Evolutionary conservation across 2,797 vertebrate genomes (phyloP).

Genomic region (Sternarchorhynchus goeldii): DNA sequence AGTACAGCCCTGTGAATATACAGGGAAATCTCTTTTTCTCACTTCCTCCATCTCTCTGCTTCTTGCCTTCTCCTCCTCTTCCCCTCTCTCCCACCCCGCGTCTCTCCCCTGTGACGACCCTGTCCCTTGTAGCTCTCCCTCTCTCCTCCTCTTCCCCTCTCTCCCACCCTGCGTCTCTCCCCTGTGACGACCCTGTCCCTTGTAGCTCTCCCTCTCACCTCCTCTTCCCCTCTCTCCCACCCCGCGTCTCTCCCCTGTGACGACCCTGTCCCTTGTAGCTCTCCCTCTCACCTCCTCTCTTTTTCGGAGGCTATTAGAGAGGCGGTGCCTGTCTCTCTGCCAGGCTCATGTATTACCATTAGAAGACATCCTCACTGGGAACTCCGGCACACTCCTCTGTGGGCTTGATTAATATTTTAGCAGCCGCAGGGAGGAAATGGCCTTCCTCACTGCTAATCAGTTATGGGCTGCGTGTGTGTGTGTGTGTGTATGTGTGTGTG

Average conservation of each 20-base stretch:
- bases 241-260: conserved; percentile 64
- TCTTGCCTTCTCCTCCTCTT: conserved; percentile 61
- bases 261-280: conserved; percentile 75
- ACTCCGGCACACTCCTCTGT: conserved; percentile 88
- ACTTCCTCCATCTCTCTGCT: conserved; percentile 59
- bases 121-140: conserved; percentile 76
- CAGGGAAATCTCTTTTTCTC: conserved; percentile 8
- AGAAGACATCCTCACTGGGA: conserved; percentile 92
- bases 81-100: conserved; percentile 40
- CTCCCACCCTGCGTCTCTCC: conserved; percentile 45
- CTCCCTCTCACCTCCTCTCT: conserved; percentile 78
- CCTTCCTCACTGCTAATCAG: conserved; percentile 93
- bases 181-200: conserved; percentile 76
- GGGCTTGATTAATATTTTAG: conserved; percentile 99
- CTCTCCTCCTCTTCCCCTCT: conserved; percentile 72
- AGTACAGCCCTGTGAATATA: conserved; percentile 3
- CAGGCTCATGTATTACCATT: conserved; percentile 87
- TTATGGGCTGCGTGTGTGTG: conserved; percentile 77
- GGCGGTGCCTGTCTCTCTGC: conserved; percentile 85
- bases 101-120: conserved; percentile 70
- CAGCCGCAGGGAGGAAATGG: conserved; percentile 91
- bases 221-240: conserved; percentile 61
- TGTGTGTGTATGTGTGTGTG: conserved; percentile 64
- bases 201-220: conserved; percentile 76
- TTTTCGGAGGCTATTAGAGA: conserved; percentile 81